Evolutionary conservation across 2,888 invertebrate species (phyloP).

Genomic region (Scaptomyza tumidula): DNA sequence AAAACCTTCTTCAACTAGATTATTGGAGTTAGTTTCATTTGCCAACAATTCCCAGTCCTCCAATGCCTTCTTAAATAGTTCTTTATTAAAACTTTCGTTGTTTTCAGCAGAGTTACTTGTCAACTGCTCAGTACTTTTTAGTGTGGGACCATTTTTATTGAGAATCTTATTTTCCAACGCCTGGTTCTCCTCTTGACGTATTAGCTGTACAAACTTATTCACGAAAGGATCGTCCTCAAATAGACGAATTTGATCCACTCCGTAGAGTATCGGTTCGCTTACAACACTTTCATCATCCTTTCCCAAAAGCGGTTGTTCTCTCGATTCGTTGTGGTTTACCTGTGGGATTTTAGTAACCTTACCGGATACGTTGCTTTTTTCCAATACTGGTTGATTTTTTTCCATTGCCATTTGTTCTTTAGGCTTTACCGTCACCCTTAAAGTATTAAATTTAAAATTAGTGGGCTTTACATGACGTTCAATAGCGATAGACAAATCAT

Average conservation of each 20-base stretch:
- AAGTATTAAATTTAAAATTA: conserved; percentile 20
- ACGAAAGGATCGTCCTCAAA: conserved; percentile 18
- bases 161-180: neutral
- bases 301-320: neutral
- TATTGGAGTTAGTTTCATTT: neutral
- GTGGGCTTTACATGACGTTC: neutral
- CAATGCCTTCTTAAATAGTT: neutral
- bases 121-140: neutral
- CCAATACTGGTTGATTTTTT: neutral
- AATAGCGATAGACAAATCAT: neutral
- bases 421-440: conserved; percentile 30
- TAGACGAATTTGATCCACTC: conserved; percentile 1
- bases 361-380: neutral
- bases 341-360: neutral
- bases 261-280: neutral
- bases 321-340: neutral
- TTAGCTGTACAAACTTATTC: conserved; percentile 8
- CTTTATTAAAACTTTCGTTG: neutral
- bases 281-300: neutral
- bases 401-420: neutral
- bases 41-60: neutral
- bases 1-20: neutral
- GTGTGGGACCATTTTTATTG: neutral
- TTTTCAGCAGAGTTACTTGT: neutral
- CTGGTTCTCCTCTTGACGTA: conserved; percentile 13